Evolutionary conservation across 2,797 vertebrate species (phyloP).

Genomic region (Rhadinocentrus ornatus): DNA sequence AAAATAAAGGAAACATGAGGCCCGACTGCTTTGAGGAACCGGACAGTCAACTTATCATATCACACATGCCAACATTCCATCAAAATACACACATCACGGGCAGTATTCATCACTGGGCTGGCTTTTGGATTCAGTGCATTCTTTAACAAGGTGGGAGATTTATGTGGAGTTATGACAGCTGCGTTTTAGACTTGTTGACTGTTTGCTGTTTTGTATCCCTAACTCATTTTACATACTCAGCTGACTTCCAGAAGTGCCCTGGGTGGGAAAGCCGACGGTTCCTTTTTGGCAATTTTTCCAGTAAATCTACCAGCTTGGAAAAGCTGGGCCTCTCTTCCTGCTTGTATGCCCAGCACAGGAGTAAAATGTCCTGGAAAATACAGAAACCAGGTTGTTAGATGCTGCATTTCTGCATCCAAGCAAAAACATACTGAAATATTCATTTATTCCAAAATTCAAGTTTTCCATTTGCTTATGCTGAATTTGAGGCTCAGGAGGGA

Average conservation of each 20-base stretch:
- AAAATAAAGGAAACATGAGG: slow-evolving; percentile 73
- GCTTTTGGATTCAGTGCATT: slow-evolving; percentile 77
- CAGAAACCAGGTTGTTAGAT: slow-evolving; percentile 2
- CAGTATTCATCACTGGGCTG: slow-evolving; percentile 77
- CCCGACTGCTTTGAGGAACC: slow-evolving; percentile 68
- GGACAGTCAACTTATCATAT: slow-evolving; percentile 66
- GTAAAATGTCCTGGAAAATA: slow-evolving; percentile 91
- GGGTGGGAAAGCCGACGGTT: slow-evolving; percentile 99
- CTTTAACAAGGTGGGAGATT: slow-evolving; percentile 64
- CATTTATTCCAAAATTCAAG: background rate
- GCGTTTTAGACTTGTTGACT: slow-evolving; percentile 54
- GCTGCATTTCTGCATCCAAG: background rate
- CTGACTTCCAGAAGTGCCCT: slow-evolving; percentile 99
- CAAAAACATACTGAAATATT: background rate
- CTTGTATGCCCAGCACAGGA: slow-evolving; percentile 96
- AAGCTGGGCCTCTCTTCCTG: slow-evolving; percentile 96
- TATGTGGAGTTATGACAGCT: slow-evolving; percentile 61
- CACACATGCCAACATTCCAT: slow-evolving; percentile 74
- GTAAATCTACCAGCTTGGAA: slow-evolving; percentile 98
- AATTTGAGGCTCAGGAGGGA: background rate
- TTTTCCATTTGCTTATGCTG: no score
- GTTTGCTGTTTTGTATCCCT: slow-evolving; percentile 72
- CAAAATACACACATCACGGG: slow-evolving; percentile 67
- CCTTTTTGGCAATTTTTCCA: slow-evolving; percentile 99
- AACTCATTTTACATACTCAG: slow-evolving; percentile 94